Conservation (phyloP, 1,140 invertebrate genomes). For the Listronotus oregonensis region DNA sequence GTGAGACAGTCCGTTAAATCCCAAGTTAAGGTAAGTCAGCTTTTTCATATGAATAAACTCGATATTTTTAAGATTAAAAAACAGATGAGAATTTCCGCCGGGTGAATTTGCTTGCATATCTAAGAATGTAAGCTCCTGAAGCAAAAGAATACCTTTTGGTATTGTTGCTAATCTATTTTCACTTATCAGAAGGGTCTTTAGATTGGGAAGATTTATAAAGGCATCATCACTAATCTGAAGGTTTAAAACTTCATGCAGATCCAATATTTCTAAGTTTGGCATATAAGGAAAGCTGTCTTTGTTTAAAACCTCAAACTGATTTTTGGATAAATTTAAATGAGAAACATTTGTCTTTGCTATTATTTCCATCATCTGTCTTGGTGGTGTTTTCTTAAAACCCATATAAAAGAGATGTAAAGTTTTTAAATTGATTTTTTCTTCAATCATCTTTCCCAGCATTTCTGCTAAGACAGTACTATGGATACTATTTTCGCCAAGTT, state of each 20-base stretch:
- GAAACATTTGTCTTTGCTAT: slow-evolving; percentile 59
- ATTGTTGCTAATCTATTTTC: slow-evolving; percentile 59
- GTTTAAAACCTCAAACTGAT: slow-evolving; percentile 61
- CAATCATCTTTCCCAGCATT: slow-evolving; percentile 53
- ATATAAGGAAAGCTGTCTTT: slow-evolving; percentile 60
- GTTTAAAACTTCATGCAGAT: slow-evolving; percentile 56
- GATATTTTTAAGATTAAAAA: slow-evolving; percentile 56
- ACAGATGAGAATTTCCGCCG: slow-evolving; percentile 56
- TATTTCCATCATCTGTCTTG: slow-evolving; percentile 55
- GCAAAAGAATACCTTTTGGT: slow-evolving; percentile 55
- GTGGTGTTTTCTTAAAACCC: slow-evolving; percentile 59
- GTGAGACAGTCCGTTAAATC: slow-evolving; percentile 58
- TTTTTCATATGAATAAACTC: slow-evolving; percentile 48
- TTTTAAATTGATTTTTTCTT: slow-evolving; percentile 55
- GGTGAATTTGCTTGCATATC: slow-evolving; percentile 59
- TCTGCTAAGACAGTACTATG: slow-evolving; percentile 55
- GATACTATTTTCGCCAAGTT: slow-evolving; percentile 59
- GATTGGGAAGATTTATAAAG: slow-evolving; percentile 56
- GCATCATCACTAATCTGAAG: slow-evolving; percentile 51
- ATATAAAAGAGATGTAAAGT: slow-evolving; percentile 58
- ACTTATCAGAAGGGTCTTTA: slow-evolving; percentile 57
- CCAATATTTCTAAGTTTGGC: slow-evolving; percentile 58
- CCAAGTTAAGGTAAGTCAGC: slow-evolving; percentile 49
- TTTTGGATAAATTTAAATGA: slow-evolving; percentile 58
- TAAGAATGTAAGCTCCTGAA: slow-evolving; percentile 56